A percentile compares a stretch with the other conserved stretches of the same genome.
Evolutionary conservation across 2,888 invertebrate species (phyloP).

Genomic region (Smittia aterrima): DNA sequence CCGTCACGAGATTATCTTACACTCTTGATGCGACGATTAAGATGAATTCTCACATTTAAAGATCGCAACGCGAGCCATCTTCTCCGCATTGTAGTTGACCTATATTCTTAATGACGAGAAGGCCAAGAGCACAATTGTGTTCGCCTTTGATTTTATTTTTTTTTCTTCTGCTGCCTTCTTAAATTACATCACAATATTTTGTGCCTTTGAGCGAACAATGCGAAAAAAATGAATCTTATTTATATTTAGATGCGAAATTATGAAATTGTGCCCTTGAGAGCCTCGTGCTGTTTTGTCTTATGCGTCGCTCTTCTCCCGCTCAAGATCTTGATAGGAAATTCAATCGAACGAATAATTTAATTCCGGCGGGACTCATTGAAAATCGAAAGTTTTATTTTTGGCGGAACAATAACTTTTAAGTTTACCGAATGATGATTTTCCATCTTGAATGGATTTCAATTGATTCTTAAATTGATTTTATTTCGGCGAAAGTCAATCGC

Average conservation of each 20-base stretch:
- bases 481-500: constrained; percentile 40
- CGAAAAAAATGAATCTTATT: background rate
- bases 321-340: constrained; percentile 3
- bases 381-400: constrained; percentile 19
- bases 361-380: background rate
- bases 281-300: no score
- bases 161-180: constrained; percentile 27
- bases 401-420: constrained; percentile 14
- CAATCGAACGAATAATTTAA: background rate
- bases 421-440: background rate
- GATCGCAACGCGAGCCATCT: constrained; percentile 11
- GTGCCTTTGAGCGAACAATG: constrained; percentile 27
- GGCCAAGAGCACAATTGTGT: constrained; percentile 41
- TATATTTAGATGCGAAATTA: constrained; percentile 36
- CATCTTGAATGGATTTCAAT: constrained; percentile 23
- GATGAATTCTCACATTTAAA: constrained; percentile 37
- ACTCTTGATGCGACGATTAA: constrained; percentile 33
- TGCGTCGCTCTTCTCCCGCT: background rate
- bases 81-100: constrained; percentile 20
- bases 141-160: background rate
- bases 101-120: constrained; percentile 41
- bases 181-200: constrained; percentile 37
- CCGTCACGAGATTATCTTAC: background rate
- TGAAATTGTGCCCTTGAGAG: constrained; percentile 40
- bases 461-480: constrained; percentile 24